A percentile compares a stretch with the other conserved stretches of the same genome.
These are phyloP conservation scores for Entelurus aequoreus DNA, from an alignment of 2,113 vertebrate species.

Conservation along the genomic window DNA sequence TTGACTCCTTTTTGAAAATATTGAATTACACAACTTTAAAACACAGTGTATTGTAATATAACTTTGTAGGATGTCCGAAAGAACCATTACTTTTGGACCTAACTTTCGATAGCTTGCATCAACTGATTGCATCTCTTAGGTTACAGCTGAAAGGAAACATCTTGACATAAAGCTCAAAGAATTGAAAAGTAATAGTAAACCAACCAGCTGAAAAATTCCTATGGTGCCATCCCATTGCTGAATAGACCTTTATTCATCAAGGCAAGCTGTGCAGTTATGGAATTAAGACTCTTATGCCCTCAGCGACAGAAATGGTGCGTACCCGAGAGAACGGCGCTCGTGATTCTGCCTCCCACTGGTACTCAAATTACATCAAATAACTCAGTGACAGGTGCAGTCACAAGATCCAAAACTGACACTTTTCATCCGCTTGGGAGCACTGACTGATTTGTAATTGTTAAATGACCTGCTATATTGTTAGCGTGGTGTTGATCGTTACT, in stretches of 20 bases:
- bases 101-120: no score
- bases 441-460: not conserved
- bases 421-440: slow-evolving; percentile 3
- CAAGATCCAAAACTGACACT: not conserved
- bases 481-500: no score
- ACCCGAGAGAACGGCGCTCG: slow-evolving; percentile 33
- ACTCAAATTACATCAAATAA: slow-evolving; percentile 38
- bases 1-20: no score
- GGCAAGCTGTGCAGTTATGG: slow-evolving; percentile 29
- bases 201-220: slow-evolving; percentile 43
- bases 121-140: slow-evolving; percentile 25
- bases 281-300: slow-evolving; percentile 39
- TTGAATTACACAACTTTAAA: no score
- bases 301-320: slow-evolving; percentile 27
- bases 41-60: no score
- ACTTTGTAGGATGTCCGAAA: no score
- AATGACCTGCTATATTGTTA: not conserved
- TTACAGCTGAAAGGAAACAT: slow-evolving; percentile 26
- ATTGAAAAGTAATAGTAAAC: slow-evolving; percentile 43
- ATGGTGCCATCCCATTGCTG: slow-evolving; percentile 17
- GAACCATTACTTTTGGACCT: no score
- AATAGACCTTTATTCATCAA: slow-evolving; percentile 49
- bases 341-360: slow-evolving; percentile 41
- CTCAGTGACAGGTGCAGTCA: slow-evolving; percentile 1
- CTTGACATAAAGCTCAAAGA: slow-evolving; percentile 39